Base-by-base conservation (phyloP, 1,140 invertebrate genomes). In the Globodera ellingtonae region DNA sequence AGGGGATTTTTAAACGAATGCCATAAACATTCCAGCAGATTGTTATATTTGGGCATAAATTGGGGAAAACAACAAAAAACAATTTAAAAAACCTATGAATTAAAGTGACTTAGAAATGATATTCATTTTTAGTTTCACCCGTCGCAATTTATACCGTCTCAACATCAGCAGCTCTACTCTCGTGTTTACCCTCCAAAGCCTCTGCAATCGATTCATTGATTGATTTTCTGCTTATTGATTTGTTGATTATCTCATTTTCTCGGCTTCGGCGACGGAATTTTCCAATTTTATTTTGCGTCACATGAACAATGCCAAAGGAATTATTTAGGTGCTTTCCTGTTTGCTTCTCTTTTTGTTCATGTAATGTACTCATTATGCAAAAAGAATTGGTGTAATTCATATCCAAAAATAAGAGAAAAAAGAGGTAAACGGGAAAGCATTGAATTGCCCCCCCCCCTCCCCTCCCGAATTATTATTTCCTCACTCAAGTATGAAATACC, bases 141-240 rank as follows among this genome's bases (percentile, higher is more conserved):
- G 7, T 52, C 50, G 7, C 50, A 7, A 52, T 52, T 62, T 15
- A 13, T 18, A 13, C 10, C 10, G 18, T 18, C 18, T 10, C 56
- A 62, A 6, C 56, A 62, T 18, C 56, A 4, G 50, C 50, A 52
- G 10, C 4, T 52, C 50, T 10, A 8, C 10, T 50, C 50, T 35
- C 35, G 35, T 35, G 35, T 62, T 62, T 18, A 18, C 18, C 21
- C 56, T 10, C 56, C 56, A 62, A 62, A 62, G 56, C 56, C 56
- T 62, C 56, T 6, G 15, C 10, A 62, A 15, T 18, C 56, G 56
- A 62, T 62, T 62, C 56, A 62, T 18, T 62, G 56, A 18, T 62
- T 62, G 56, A 62, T 62, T 62, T 62, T 62, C 56, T 62, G 56
- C 56, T 62, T 62, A 62, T 18, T 18, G 56, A 62, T 62, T 62